Percentiles rank a stretch among this genome's conserved stretches.
Evolutionary conservation across 1,140 invertebrate genomes (phyloP).

Genomic region (Forficula auricularia): DNA sequence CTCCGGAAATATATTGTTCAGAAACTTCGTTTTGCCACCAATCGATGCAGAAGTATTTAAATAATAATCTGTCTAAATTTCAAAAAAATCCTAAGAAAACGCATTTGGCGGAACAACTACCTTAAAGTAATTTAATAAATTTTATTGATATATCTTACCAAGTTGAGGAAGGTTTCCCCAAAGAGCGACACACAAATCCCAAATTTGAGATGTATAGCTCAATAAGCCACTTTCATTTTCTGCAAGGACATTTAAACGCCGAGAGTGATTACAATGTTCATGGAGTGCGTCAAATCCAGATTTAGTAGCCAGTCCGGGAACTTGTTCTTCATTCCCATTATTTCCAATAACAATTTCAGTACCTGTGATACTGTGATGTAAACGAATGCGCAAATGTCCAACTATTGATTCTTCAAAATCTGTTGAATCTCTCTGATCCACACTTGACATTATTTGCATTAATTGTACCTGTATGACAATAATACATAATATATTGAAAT

Average conservation of each 20-base stretch:
- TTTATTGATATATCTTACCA: too few relatives aligned
- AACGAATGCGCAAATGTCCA: constrained; percentile 31
- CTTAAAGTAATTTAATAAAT: too few relatives aligned
- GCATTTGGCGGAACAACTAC: too few relatives aligned
- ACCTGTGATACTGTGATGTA: constrained; percentile 27
- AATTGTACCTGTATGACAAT: neutral
- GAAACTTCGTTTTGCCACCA: too few relatives aligned
- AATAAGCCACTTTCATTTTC: too few relatives aligned
- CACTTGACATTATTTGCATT: too few relatives aligned
- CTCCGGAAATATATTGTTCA: too few relatives aligned
- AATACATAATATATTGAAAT: constrained; percentile 4
- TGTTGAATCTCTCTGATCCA: constrained; percentile 1
- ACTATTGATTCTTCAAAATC: constrained; percentile 21
- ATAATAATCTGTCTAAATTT: too few relatives aligned
- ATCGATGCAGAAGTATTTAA: too few relatives aligned
- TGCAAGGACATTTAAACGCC: too few relatives aligned
- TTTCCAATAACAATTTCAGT: constrained; percentile 12
- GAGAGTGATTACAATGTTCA: constrained; percentile 24
- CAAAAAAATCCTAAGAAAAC: too few relatives aligned
- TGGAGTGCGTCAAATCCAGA: constrained; percentile 26
- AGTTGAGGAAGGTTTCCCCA: constrained; percentile 51
- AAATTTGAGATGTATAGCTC: constrained; percentile 40
- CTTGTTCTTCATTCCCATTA: too few relatives aligned
- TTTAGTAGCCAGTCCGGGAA: constrained; percentile 24
- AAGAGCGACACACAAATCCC: constrained; percentile 60